Evolutionary conservation across 2,113 vertebrate species (phyloP), one percentile per base, ranked within the genome.

Genomic region (Lophochroa leadbeateri): DNA sequence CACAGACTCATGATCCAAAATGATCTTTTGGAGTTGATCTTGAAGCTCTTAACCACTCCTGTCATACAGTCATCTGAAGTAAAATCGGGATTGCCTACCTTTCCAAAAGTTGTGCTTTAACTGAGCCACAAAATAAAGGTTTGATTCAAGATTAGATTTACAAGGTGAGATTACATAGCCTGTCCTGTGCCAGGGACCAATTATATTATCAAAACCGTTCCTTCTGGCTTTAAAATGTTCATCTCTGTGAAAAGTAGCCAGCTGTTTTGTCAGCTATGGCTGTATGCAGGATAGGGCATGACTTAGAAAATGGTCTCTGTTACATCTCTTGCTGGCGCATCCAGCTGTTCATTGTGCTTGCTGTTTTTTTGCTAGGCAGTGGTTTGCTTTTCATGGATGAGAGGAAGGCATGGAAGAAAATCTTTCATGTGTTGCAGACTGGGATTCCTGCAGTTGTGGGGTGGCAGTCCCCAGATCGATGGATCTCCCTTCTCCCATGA

Each of bases 121-220:
- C 70, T 90, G 81, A 49, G 70, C 61, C 84, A 58, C 65, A 76
- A 89, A 94, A 85, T 31, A n/a, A 11, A 64, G 31, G 57, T 94
- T 76, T 61, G 94, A 84, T 92, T 68, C 52, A 72, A 94, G 89
- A 94, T 91, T 91, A 95, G 88, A 93, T 95, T 94, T 87, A 84
- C 47, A 57, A 49, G 15, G 52, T 80, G 49, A 85, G 86, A 94
- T 94, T 94, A 55, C 28, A 39, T 10, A 39, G 27, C n/a, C 37
- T 76, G 27, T 52, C 70, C 58, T 69, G 28, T 65, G 57, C 78
- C 70, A 76, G 67, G 44, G 44, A 65, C 37, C 44, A 91, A 65
- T 82, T 87, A 49, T 33, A 53, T 89, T 82, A 89, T 61, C 29
- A 13, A 79, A 87, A 25, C 35, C 47, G 13, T 72, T 82, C 37